A percentile compares a stretch with the other conserved stretches of the same genome.
Evolutionary conservation across 2,113 vertebrate species (phyloP).

Genomic region (Oncorhynchus gorbuscha): DNA sequence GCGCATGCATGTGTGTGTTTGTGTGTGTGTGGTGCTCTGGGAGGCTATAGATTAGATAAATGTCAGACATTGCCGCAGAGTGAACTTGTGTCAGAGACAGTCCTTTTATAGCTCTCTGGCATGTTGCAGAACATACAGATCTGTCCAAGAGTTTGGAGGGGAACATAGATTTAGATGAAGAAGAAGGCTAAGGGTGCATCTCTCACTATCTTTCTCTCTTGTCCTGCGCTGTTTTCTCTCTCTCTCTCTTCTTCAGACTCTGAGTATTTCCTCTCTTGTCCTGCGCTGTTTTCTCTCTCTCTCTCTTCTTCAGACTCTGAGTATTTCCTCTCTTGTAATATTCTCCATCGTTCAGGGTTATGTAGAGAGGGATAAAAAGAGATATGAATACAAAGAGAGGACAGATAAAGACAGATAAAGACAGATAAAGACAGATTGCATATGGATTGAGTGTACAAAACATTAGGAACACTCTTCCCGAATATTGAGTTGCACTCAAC

Average conservation of each 20-base stretch:
- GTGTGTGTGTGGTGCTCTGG: slow-evolving; percentile 30
- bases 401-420: slow-evolving; percentile 6
- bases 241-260: slow-evolving; percentile 44
- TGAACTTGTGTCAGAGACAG: slow-evolving; percentile 26
- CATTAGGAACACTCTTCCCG: no score
- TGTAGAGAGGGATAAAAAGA: slow-evolving; percentile 50
- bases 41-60: slow-evolving; percentile 54
- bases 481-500: no score
- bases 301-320: slow-evolving; percentile 41
- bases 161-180: slow-evolving; percentile 48
- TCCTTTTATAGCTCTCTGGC: slow-evolving; percentile 49
- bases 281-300: slow-evolving; percentile 20
- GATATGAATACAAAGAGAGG: neutral
- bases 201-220: neutral
- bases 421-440: neutral
- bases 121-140: slow-evolving; percentile 40
- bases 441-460: no score
- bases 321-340: slow-evolving; percentile 50
- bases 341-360: slow-evolving; percentile 63
- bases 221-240: neutral
- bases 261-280: slow-evolving; percentile 50
- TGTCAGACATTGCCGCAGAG: slow-evolving; percentile 42
- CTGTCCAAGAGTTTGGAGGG: slow-evolving; percentile 47
- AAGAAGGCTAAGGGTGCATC: neutral
- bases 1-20: neutral